Base-by-base conservation (phyloP, 1,140 invertebrate species). In the Zaprionus vittiger region DNA sequence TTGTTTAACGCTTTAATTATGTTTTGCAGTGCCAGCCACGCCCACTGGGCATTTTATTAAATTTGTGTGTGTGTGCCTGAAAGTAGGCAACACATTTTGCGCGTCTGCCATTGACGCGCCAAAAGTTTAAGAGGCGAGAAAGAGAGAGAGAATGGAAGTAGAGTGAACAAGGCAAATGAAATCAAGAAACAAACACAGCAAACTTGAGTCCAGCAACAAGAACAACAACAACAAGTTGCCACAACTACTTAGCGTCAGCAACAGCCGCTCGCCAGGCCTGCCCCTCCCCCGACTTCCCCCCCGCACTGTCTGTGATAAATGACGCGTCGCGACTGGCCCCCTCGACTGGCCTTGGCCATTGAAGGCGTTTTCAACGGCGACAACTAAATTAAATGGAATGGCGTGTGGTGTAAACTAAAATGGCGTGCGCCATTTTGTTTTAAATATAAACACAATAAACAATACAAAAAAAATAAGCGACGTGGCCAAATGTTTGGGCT, bases 181-280 rank as follows among this genome's bases (percentile, higher is more conserved):
- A 85, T 72, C 79, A 75, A 63, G 75, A 81, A 80, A 70, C 44
- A 67, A 76, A 81, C 78, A 70, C 22, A 71, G 64, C 44, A 66
- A 66, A 75, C 56, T 77, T 52, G 67, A 59, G 68, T 62, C 67
- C 63, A 70, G 78, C 70, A 66, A 31, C 38, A 41, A 54, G 57
- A 31, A 54, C 24, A 49, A 31, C 81, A 56, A 63, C 65, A 73
- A 86, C 71, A 82, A 67, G 67, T 85, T 80, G 83, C 81, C 77
- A 59, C 80, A 89, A 83, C 81, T 87, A 87, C 84, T 87, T 87
- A 89, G 85, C 84, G 84, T 84, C 83, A 87, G 68, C 64, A 67
- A 66, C 84, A 89, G 84, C 49, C 41, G n/a, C n/a, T 38, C 37
- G 37, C 37, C 81, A 61, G 22, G n/a, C 65, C 59, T 24, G 2